phyloP scores from a whole-genome alignment of 2,888 invertebrate species.

The Aleiodes leptofemur region DNA sequence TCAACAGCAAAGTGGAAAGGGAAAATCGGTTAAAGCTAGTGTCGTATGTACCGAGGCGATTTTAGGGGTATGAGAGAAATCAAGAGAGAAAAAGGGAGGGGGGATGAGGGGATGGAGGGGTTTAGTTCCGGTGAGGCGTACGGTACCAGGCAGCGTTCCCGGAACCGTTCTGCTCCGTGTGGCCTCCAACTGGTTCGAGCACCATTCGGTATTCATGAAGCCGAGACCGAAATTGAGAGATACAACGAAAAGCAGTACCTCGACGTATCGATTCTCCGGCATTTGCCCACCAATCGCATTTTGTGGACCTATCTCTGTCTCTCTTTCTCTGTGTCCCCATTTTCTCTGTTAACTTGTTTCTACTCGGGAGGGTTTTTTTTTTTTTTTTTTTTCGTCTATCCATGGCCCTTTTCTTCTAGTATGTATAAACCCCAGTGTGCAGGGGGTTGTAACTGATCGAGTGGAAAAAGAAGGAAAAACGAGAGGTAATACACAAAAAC shows the following conservation, averaged over 20 bases:
- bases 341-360: conserved; percentile 26
- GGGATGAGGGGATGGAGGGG: not conserved
- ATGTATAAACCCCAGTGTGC: conserved; percentile 14
- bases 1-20: conserved; percentile 31
- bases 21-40: conserved; percentile 43
- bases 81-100: conserved; percentile 22
- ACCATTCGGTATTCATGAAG: conserved; percentile 58
- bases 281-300: conserved; percentile 63
- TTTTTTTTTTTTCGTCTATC: not conserved
- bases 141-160: conserved; percentile 70
- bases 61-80: conserved; percentile 34
- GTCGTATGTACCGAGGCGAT: conserved; percentile 43
- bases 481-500: conserved; percentile 33
- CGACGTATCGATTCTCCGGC: conserved; percentile 71
- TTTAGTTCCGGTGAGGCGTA: conserved; percentile 54
- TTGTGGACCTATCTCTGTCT: no score
- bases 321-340: conserved; percentile 3
- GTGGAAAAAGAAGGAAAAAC: conserved; percentile 49
- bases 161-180: conserved; percentile 62
- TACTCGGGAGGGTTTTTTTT: not conserved
- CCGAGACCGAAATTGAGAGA: conserved; percentile 69
- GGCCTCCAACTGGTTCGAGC: conserved; percentile 55
- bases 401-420: not conserved
- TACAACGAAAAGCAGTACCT: conserved; percentile 64
- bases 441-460: conserved; percentile 39